These are phyloP conservation scores for Schrankia costaestrigalis DNA, from an alignment of 2,888 invertebrate species.

Conservation along the genomic window DNA sequence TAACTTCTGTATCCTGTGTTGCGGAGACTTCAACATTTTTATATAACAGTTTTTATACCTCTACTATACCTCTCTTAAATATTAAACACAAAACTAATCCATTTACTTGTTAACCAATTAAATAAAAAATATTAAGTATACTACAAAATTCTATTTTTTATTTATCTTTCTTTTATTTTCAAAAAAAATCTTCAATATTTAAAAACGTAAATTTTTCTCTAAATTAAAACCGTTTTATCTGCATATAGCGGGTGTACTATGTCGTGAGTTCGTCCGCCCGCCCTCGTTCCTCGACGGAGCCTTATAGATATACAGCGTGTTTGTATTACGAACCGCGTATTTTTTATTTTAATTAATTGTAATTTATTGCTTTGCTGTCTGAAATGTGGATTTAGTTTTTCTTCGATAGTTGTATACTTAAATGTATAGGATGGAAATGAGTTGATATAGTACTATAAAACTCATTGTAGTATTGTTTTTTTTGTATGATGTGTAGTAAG, in stretches of 20 bases:
- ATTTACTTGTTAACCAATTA: no score
- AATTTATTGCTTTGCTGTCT: constrained; percentile 31
- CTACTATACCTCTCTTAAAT: no score
- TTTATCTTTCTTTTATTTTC: no score
- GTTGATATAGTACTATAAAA: background rate
- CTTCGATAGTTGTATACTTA: constrained; percentile 6
- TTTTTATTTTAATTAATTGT: constrained; percentile 42
- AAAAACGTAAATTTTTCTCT: constrained; percentile 36
- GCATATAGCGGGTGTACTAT: constrained; percentile 42
- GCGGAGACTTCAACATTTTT: no score
- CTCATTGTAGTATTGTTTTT: background rate
- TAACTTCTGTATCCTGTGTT: no score
- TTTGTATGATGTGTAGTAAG: no score
- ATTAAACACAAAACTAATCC: no score
- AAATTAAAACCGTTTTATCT: no score
- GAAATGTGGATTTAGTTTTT: constrained; percentile 8
- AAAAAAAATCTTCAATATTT: background rate
- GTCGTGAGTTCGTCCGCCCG: constrained; percentile 71
- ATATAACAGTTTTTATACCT: no score
- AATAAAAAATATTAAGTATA: no score
- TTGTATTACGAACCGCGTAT: constrained; percentile 27
- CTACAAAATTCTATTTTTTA: no score
- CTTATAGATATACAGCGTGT: constrained; percentile 68
- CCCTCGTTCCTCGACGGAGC: constrained; percentile 72
- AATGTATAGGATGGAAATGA: constrained; percentile 4